Base-by-base conservation (phyloP, 2,797 vertebrate genomes). In the Labroides dimidiatus region DNA sequence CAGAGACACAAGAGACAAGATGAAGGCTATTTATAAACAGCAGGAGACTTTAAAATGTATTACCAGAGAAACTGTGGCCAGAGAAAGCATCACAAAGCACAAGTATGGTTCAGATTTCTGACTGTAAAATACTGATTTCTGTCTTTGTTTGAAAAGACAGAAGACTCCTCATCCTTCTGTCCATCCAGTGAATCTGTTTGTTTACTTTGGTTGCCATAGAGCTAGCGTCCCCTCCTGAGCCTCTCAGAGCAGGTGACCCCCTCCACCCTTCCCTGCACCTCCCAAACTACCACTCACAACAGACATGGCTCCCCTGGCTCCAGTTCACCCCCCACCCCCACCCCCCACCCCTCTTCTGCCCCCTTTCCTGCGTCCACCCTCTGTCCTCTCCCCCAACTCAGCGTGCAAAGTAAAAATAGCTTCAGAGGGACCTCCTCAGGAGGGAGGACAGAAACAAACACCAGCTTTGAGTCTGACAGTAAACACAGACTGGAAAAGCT, bases 161-260 rank as follows among this genome's bases (percentile, higher is more conserved):
- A 14, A 13, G 64, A 52, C 50, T 66, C 63, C 47, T 59, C 44
- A n/a, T 64, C 62, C 60, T 69, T 57, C 47, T 62, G 50, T 59
- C 54, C 33, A n/a, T 52, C n/a, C 20, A 68, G 47, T 0, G 10
- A 53, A 56, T 0, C 45, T 87, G 83, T 90, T 92, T 94, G 87
- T 93, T 93, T 88, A 87, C 88, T 82, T 60, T 72, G 88, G 88
- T 91, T 84, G 81, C 87, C 72, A 6, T 64, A 80, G 77, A 53
- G 33, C 59, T 64, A 10, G 47, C 73, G 68, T 80, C 74, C 53
- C 20, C 66, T 80, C 78, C 63, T 11, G 68, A 33, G 37, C 13
- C 37, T 39, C 37, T 80, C 80, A 69, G 49, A 75, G 24, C 60
- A 84, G 62, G 64, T 68, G 57, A 68, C 43, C 43, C 43, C 33